phyloP scores from a whole-genome alignment of 2,888 invertebrate species.

The Dynastes tityus region DNA sequence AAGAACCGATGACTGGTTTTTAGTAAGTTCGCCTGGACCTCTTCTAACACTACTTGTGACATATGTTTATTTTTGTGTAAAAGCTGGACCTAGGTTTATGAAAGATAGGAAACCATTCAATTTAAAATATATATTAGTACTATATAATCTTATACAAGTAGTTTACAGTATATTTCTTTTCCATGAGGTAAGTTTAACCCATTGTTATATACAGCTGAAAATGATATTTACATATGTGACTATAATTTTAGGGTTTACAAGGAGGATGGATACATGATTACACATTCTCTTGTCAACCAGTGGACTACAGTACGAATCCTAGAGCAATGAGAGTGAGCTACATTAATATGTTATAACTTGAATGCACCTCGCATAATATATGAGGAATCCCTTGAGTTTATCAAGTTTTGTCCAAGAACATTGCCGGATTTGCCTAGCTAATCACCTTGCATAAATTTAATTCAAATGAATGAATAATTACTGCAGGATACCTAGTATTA shows the following conservation, averaged over 20 bases:
- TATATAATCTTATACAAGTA: constrained; percentile 92
- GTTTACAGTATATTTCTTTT: constrained; percentile 86
- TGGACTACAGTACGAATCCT: constrained; percentile 76
- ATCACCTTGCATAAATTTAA: no score
- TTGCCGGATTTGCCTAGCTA: no score
- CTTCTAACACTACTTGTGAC: constrained; percentile 77
- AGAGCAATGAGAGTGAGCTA: constrained; percentile 77
- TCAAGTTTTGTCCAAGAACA: no score
- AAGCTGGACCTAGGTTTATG: constrained; percentile 90
- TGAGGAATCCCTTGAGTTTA: neutral
- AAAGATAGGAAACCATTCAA: constrained; percentile 87
- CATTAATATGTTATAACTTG: constrained; percentile 45
- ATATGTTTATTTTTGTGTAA: constrained; percentile 81
- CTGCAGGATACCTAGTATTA: no score
- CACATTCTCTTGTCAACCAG: constrained; percentile 82
- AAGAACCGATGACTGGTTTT: constrained; percentile 82
- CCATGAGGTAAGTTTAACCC: constrained; percentile 75
- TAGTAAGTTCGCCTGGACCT: constrained; percentile 82
- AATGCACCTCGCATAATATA: neutral
- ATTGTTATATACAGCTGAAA: neutral
- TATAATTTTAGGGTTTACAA: constrained; percentile 61
- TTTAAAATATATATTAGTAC: constrained; percentile 82
- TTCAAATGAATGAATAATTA: no score
- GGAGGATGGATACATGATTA: constrained; percentile 74
- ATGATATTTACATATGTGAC: neutral